Percentiles rank a stretch among this genome's conserved stretches.
These are phyloP conservation scores for Myocastor coypus DNA, from an alignment of 2,113 vertebrate species.

Conservation along the genomic window DNA sequence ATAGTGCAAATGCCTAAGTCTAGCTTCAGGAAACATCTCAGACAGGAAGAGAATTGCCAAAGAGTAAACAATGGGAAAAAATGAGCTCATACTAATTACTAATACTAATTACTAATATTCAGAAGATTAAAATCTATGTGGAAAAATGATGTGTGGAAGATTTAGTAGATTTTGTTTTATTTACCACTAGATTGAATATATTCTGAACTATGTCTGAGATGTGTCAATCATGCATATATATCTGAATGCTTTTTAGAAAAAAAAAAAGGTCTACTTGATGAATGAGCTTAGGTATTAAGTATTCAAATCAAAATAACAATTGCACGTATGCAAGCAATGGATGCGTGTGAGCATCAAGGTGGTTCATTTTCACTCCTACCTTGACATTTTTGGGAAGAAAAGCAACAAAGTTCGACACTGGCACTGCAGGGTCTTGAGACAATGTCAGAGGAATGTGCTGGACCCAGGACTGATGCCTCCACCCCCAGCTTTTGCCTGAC, in stretches of 20 bases:
- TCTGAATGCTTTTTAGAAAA: not conserved
- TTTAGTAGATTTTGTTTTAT: not conserved
- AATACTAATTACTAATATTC: conserved; percentile 52
- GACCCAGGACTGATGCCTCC: not conserved
- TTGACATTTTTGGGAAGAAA: conserved; percentile 43
- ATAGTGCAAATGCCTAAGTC: not conserved
- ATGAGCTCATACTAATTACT: not conserved
- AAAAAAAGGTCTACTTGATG: not conserved
- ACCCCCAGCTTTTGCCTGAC: not conserved
- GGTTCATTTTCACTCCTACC: conserved; percentile 41
- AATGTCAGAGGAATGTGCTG: not conserved
- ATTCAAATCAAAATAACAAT: conserved; percentile 36
- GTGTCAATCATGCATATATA: not conserved
- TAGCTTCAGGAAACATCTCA: not conserved
- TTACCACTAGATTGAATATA: not conserved
- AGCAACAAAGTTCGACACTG: not conserved
- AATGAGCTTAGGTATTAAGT: not conserved
- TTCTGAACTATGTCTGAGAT: not conserved
- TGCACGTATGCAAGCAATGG: not conserved
- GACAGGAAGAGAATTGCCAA: conserved; percentile 35
- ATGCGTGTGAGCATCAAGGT: conserved; percentile 13
- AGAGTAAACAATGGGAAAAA: conserved; percentile 42
- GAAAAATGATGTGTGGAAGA: conserved; percentile 8
- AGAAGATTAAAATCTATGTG: conserved; percentile 38
- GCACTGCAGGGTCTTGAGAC: not conserved